Evolutionary conservation across 2,113 vertebrate species (phyloP), one percentile per base, ranked within the genome.

Genomic region (Hippocampus zosterae): DNA sequence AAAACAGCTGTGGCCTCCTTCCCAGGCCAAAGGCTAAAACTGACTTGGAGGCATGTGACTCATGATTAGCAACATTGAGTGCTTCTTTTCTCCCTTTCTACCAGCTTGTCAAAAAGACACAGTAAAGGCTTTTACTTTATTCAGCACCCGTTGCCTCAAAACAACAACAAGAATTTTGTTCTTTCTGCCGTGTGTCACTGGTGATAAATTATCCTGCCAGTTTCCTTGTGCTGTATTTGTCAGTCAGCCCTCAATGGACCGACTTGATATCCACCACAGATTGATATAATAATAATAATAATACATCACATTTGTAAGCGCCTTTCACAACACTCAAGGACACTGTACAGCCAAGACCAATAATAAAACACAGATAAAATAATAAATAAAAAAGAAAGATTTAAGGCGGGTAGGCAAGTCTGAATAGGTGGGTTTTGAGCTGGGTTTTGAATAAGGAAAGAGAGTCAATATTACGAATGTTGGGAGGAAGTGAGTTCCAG

Each of bases 1-100:
- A 44, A 63, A 44, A 68, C 68, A 73, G 75, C 70, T 55, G 61
- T 69, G 62, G 27, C 63, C 70, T 75, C 71, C 69, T 71, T 75
- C 25, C 40, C 67, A 67, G 42, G 61, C 57, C 73, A 79, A 68
- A 68, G 70, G 67, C 23, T 61, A 68, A 72, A 60, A 48, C 60
- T 75, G 18, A 72, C 72, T 70, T 55, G 1, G 11, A 64, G 68
- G 4, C 8, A 21, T 23, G 50, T 76, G 64, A 82, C 48, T 82
- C 73, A 69, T 44, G 13, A 62, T 68, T 50, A 48, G 59, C 68
- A 41, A 74, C 57, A 48, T 42, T 53, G 15, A 44, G 25, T 6
- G 61, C 29, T 21, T 29, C 33, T 9, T 12, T 48, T 15, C 27
- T 64, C 5, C 23, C 15, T 44, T 16, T 19, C 29, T 0, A 53